Percentiles rank a stretch among this genome's conserved stretches.
phyloP scores from a whole-genome alignment of 2,113 vertebrate species.

The Gavia stellata region DNA sequence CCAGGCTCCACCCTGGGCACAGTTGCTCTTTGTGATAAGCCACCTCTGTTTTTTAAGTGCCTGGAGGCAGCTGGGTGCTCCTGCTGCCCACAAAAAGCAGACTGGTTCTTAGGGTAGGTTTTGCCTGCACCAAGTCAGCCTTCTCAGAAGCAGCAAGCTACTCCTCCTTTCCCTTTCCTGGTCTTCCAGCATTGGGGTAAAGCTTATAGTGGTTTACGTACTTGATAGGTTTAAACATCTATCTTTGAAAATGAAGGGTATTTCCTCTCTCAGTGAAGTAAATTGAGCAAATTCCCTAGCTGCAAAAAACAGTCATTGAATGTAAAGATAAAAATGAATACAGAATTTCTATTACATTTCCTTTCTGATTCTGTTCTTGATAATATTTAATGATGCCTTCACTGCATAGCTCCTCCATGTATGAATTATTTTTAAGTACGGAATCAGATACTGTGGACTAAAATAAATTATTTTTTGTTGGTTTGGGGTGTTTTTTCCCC shows the following conservation, averaged over 20 bases:
- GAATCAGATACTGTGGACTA: background rate
- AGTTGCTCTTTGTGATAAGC: background rate
- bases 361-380: background rate
- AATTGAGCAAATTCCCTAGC: background rate
- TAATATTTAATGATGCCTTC: background rate
- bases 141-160: rapidly evolving
- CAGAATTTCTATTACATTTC: background rate
- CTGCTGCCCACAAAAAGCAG: background rate
- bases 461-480: background rate
- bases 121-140: background rate
- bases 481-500: background rate
- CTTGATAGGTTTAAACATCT: background rate
- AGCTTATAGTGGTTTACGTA: background rate
- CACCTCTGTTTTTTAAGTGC: background rate
- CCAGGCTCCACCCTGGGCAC: background rate
- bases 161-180: background rate
- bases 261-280: background rate
- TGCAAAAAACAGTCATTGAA: background rate
- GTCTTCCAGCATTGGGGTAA: background rate
- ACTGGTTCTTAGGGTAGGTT: background rate
- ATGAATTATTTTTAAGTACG: background rate
- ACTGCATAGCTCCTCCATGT: background rate
- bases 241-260: background rate
- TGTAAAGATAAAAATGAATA: background rate
- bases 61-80: background rate